Evolutionary conservation across 2,113 vertebrate genomes (phyloP), one percentile per base, ranked within the genome.

Genomic region (Synchiropus splendidus): DNA sequence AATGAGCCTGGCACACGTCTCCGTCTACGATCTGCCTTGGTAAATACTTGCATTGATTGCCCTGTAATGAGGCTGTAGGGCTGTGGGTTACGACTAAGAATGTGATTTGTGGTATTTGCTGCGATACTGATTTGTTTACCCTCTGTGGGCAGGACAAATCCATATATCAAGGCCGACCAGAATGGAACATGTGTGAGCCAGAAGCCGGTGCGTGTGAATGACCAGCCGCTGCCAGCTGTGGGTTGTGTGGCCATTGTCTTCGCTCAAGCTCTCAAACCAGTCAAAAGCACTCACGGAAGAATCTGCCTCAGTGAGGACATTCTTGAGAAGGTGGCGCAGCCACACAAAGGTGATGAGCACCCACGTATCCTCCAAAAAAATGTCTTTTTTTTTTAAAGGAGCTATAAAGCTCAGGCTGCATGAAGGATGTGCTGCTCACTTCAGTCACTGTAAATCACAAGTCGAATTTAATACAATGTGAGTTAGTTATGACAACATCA

Each of bases 91-190:
- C 36, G 54, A 66, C 38, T 42, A 45, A 74, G 51, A 54, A 67
- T 58, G 3, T 54, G 61, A 77, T 72, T 72, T 62, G 54, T 50
- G 45, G 52, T 42, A 54, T 60, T 54, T 43, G 30, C 52, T 51
- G 61, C 44, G 50, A 39, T 51, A 45, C 41, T 67, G 70, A 63
- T 65, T 70, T 61, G 61, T 71, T 74, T 70, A 62, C 62, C 54
- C 44, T 57, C 48, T 45, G 55, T 61, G 68, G 54, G 75, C 54
- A 58, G 61, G 44, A 45, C 45, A 67, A 68, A 80, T 72, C 61
- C 64, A 78, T 73, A 67, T 44, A 72, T 80, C 70, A 61, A 12
- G 58, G 16, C 32, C 43, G 54, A 70, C 54, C 62, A 69, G 60
- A 72, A 70, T 49, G 56, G 55, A 55, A 57, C 59, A 65, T 64